Percentiles rank a stretch among this genome's conserved stretches.
Evolutionary conservation across 2,113 vertebrate species (phyloP).

Genomic region (Malurus cyaneus): DNA sequence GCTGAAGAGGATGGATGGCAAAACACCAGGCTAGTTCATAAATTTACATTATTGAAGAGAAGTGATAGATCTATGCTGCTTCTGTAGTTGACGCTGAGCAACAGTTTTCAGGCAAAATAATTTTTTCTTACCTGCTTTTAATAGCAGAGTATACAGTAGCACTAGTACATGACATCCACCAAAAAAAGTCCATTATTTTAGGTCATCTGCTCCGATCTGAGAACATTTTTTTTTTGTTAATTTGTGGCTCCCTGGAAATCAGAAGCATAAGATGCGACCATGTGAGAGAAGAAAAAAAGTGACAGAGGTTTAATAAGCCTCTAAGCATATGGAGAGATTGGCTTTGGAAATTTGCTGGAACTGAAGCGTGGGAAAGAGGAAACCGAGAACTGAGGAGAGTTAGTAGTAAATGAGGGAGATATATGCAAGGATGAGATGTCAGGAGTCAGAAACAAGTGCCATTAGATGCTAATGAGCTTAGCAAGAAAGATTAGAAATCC

Average conservation of each 20-base stretch:
- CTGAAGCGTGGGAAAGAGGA: background rate
- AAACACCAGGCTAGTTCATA: slow-evolving; percentile 7
- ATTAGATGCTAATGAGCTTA: background rate
- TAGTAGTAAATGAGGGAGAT: background rate
- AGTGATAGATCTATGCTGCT: background rate
- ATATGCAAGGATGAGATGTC: background rate
- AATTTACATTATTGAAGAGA: slow-evolving; percentile 5
- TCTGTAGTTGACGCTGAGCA: background rate
- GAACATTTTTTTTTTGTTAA: background rate
- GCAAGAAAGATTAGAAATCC: background rate
- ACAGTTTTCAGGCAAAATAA: background rate
- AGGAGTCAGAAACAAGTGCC: background rate
- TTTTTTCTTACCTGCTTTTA: background rate
- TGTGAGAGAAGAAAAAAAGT: background rate
- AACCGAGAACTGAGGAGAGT: background rate
- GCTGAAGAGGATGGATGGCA: background rate
- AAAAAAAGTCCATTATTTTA: background rate
- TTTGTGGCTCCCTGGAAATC: background rate
- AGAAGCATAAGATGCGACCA: background rate
- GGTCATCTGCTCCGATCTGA: background rate
- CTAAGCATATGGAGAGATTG: slow-evolving; percentile 24
- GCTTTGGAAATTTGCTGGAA: slow-evolving; percentile 6
- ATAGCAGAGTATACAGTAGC: background rate
- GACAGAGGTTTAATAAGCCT: background rate
- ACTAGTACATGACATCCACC: background rate